A percentile compares a stretch with the other conserved stretches of the same genome.
These are phyloP conservation scores for Montifringilla adamsi DNA, from an alignment of 2,113 vertebrate species.

Conservation along the genomic window DNA sequence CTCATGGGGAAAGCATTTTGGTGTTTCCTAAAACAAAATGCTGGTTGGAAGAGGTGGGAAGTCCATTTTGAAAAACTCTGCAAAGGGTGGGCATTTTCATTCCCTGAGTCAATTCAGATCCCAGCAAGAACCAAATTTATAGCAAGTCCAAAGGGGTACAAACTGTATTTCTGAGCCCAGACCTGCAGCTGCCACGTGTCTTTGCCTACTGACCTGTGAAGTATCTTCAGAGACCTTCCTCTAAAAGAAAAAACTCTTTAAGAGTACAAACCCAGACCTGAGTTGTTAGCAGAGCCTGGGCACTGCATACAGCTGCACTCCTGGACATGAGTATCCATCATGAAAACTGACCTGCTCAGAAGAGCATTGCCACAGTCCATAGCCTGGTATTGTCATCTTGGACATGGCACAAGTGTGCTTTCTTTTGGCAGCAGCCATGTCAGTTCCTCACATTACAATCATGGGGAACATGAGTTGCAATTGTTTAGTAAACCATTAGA, in stretches of 20 bases:
- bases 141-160: not conserved
- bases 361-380: not conserved
- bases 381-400: not conserved
- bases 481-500: not conserved
- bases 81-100: not conserved
- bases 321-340: not conserved
- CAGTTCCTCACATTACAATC: accelerated
- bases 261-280: not conserved
- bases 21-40: not conserved
- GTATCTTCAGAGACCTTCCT: not conserved
- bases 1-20: slow-evolving; percentile 4
- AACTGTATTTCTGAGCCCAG: not conserved
- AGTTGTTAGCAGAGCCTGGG: not conserved
- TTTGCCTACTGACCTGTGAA: not conserved
- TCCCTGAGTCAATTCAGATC: not conserved
- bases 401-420: accelerated
- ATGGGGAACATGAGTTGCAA: not conserved
- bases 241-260: not conserved
- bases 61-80: not conserved
- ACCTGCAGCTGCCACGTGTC: not conserved
- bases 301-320: not conserved
- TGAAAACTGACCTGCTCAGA: not conserved
- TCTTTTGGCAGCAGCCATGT: not conserved
- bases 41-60: not conserved
- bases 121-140: not conserved